Evolutionary conservation across 2,888 invertebrate genomes (phyloP), one percentile per base, ranked within the genome.

Genomic region (Escarpia spicata): DNA sequence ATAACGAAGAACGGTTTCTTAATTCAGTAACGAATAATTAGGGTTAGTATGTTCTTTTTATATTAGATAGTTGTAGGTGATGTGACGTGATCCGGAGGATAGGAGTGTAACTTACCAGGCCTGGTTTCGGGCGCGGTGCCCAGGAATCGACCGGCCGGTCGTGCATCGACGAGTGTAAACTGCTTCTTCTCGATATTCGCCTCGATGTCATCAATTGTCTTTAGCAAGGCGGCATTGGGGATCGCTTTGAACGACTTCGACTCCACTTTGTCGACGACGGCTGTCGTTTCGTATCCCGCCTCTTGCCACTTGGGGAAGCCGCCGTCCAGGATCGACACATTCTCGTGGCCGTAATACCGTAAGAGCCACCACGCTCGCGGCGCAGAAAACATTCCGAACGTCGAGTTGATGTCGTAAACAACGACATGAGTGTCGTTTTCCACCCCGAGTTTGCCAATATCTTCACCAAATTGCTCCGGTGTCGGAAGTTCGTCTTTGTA

Each of bases 351-450:
- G 94, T 96, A 96, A 0, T 95, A 93, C 92, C 94, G 92, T 92
- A 96, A 96, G 92, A 95, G 95, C 95, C 95, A 96, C 96, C 96
- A 96, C 8, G 95, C 95, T 45, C 96, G 92, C 15, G 94, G 95
- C 2, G 96, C 96, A 9, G 95, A 95, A 92, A 95, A 95, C 52
- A 95, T 91, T 0, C 95, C 95, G 93, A 94, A 94, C 12, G 93
- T 93, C 19, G 94, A 94, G 93, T 95, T 95, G 44, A 94, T 95
- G 93, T 96, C 96, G 94, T 96, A 96, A 4, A 96, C 94, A 37
- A 96, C 94, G 31, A 96, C 95, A 93, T 96, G 95, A 0, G 95
- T 95, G 43, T 94, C 90, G 92, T 95, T 95, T 92, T 93, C 93
- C 19, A 96, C 95, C 9, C 96, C 96, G 8, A 96, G 93, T 15